These are phyloP conservation scores for Thymelicus acteon DNA, from an alignment of 2,888 invertebrate genomes.

Conservation along the genomic window DNA sequence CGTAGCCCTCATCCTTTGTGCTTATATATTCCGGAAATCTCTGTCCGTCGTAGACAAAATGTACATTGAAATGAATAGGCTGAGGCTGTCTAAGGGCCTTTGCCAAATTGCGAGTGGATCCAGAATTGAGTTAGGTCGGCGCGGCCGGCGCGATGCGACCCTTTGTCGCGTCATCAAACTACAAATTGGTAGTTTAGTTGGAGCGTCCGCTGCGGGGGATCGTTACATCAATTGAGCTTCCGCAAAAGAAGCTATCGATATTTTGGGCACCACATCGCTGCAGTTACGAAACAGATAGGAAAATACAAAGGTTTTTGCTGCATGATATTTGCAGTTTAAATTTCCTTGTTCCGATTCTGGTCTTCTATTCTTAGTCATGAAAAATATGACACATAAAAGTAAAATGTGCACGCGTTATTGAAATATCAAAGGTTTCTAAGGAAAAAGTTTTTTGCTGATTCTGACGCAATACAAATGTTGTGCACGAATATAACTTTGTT, in stretches of 20 bases:
- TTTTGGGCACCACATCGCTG: not conserved
- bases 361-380: too few species aligned
- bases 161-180: constrained; percentile 76
- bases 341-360: not conserved
- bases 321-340: not conserved
- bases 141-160: constrained; percentile 54
- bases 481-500: too few species aligned
- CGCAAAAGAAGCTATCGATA: constrained; percentile 38
- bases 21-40: constrained; percentile 43
- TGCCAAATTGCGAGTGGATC: constrained; percentile 59
- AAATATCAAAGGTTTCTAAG: too few species aligned
- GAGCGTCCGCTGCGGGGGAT: constrained; percentile 49
- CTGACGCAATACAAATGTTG: too few species aligned
- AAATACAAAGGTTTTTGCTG: not conserved
- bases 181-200: constrained; percentile 74
- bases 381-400: too few species aligned
- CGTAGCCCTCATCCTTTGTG: constrained; percentile 36
- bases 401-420: too few species aligned
- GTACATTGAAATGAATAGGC: constrained; percentile 49
- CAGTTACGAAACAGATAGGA: not conserved
- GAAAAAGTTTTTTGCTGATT: too few species aligned
- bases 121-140: constrained; percentile 64
- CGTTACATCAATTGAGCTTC: constrained; percentile 42
- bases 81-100: constrained; percentile 47
- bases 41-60: constrained; percentile 45